These are phyloP conservation scores for Limanda limanda DNA, from an alignment of 2,113 vertebrate genomes.

Conservation along the genomic window DNA sequence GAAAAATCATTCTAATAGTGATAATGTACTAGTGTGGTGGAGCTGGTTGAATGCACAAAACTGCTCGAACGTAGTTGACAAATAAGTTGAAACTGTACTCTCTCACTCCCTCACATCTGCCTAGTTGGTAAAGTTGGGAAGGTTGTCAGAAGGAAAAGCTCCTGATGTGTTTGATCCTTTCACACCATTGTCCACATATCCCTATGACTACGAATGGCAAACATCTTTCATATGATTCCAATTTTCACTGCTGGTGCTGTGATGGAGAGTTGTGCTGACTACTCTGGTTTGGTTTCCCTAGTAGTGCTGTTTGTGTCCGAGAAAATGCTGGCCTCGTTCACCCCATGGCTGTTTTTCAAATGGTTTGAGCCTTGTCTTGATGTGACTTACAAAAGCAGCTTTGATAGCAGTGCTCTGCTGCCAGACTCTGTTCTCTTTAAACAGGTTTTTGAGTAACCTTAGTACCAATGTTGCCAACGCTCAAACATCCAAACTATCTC, in stretches of 20 bases:
- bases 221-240: conserved; percentile 32
- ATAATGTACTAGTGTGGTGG: neutral
- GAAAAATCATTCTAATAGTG: neutral
- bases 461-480: conserved; percentile 29
- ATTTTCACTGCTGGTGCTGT: conserved; percentile 3
- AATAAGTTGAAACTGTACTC: neutral
- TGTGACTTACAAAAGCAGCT: conserved; percentile 54
- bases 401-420: conserved; percentile 39
- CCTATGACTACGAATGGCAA: conserved; percentile 8
- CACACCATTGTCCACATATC: conserved; percentile 47
- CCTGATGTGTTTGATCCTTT: conserved; percentile 56
- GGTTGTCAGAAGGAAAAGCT: neutral
- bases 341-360: conserved; percentile 32
- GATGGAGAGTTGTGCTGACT: conserved; percentile 10
- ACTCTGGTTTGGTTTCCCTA: conserved; percentile 30
- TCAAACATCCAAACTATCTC: conserved; percentile 41
- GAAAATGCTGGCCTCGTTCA: conserved; percentile 45
- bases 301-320: conserved; percentile 26
- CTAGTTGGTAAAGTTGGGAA: neutral
- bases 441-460: conserved; percentile 59
- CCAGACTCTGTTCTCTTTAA: conserved; percentile 44
- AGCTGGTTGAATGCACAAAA: neutral
- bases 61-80: too few relatives aligned
- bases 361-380: conserved; percentile 8
- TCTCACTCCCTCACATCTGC: neutral